Percentiles rank a stretch among this genome's conserved stretches.
These are phyloP conservation scores for Sander vitreus DNA, from an alignment of 2,113 vertebrate species.

Conservation along the genomic window DNA sequence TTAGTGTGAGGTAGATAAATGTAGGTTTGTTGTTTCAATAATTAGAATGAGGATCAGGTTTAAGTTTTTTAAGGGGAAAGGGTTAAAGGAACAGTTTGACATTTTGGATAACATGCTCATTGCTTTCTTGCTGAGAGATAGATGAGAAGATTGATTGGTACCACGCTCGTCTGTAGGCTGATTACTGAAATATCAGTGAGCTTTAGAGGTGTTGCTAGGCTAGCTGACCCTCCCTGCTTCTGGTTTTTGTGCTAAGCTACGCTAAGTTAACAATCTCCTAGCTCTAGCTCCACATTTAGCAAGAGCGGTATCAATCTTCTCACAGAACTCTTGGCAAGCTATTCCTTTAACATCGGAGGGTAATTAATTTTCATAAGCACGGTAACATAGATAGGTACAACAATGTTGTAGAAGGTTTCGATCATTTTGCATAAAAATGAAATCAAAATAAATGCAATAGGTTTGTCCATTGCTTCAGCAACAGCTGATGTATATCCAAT, in stretches of 20 bases:
- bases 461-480: too few species aligned
- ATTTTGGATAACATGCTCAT: not conserved
- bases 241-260: not conserved
- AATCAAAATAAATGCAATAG: not conserved
- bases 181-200: too few species aligned
- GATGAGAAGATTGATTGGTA: not conserved
- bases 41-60: too few species aligned
- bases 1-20: not conserved
- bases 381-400: not conserved
- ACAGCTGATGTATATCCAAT: too few species aligned
- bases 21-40: too few species aligned
- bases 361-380: not conserved
- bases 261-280: not conserved
- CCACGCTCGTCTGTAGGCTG: not conserved
- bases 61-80: too few species aligned
- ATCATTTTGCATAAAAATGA: not conserved
- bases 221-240: not conserved
- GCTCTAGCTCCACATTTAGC: not conserved
- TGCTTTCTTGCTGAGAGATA: not conserved
- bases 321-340: too few species aligned
- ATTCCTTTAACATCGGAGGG: not conserved
- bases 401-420: not conserved
- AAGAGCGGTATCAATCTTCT: too few species aligned
- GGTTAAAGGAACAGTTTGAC: conserved; percentile 2
- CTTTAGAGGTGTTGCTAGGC: not conserved